Evolutionary conservation across 2,888 invertebrate genomes (phyloP), one percentile per base, ranked within the genome.

Genomic region (Aricia artaxerxes): DNA sequence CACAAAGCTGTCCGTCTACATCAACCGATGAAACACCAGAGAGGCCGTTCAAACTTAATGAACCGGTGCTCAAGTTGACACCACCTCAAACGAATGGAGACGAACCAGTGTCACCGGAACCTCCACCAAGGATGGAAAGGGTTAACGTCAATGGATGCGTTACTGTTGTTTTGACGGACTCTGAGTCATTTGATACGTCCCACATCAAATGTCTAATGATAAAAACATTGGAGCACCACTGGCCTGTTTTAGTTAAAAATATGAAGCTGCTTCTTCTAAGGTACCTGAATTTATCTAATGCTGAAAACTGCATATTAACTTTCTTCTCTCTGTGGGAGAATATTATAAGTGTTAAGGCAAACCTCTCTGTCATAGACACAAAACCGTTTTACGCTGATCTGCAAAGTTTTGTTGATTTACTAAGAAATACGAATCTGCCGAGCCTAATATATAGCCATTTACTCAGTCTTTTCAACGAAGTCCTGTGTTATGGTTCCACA

Each of bases 401-500:
- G 83, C 97, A 98, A 84, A 96, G 96, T 85, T 97, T 98, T 90
- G 97, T 97, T 16, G 95, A 96, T 81, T 92, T 97, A 81, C 89
- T 97, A 79, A 94, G 96, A 73, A 96, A 96, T 87, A 96, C 95
- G 80, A 94, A 96, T 83, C 92, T 98, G n/a, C 97, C 98, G 0
- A 96, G 97, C 82, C 95, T 97, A 77, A 96, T 98, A 83, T 98
- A 98, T 96, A 96, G 97, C 85, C 97, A 98, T 90, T 94, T 98
- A 85, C 90, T 98, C 81, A 97, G 97, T 84, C 93, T 98, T 57
- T 98, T 98, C 84, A 98, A 98, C 89, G 98, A 98, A 91, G 98
- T 98, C 9, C 91, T 98, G 78, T 98, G 98, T 90, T 98, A 98
- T 89, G 98, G 98, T 2, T 98, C 98, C 82, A 98, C 98, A 57